Conservation (phyloP, 2,888 invertebrate genomes). For the Zhuqinia jingwanae region DNA sequence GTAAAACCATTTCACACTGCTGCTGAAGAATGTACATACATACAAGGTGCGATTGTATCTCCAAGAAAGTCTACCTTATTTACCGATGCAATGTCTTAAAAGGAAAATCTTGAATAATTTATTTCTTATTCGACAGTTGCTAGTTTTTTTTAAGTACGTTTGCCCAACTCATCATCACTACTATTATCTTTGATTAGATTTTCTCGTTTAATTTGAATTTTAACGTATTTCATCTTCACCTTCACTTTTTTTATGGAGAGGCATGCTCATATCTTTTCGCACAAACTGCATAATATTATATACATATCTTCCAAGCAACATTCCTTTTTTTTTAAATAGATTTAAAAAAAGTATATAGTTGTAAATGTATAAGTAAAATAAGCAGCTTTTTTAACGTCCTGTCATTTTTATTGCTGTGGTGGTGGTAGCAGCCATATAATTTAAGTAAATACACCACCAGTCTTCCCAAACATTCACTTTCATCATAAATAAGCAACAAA, state of each 20-base stretch:
- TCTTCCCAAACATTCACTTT: constrained; percentile 35
- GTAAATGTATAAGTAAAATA: constrained; percentile 53
- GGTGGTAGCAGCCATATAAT: constrained; percentile 47
- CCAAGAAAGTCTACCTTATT: no score
- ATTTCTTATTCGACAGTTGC: constrained; percentile 13
- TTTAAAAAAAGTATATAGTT: constrained; percentile 1
- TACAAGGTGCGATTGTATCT: no score
- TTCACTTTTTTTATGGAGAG: background rate
- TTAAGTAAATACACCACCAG: constrained; percentile 43
- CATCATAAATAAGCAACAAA: background rate
- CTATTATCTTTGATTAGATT: no score
- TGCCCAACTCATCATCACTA: no score
- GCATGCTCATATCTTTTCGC: background rate
- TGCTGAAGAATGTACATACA: no score
- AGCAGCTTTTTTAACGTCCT: constrained; percentile 45
- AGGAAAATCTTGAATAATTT: constrained; percentile 24
- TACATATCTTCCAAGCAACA: background rate
- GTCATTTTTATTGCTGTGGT: constrained; percentile 54
- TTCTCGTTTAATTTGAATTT: no score
- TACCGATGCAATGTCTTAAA: no score
- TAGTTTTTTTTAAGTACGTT: no score
- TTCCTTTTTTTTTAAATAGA: background rate
- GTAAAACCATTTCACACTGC: no score
- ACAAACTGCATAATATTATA: background rate
- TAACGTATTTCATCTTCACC: no score